Evolutionary conservation across 2,797 vertebrate genomes (phyloP).

Genomic region (Platyrinchus mystaceus): DNA sequence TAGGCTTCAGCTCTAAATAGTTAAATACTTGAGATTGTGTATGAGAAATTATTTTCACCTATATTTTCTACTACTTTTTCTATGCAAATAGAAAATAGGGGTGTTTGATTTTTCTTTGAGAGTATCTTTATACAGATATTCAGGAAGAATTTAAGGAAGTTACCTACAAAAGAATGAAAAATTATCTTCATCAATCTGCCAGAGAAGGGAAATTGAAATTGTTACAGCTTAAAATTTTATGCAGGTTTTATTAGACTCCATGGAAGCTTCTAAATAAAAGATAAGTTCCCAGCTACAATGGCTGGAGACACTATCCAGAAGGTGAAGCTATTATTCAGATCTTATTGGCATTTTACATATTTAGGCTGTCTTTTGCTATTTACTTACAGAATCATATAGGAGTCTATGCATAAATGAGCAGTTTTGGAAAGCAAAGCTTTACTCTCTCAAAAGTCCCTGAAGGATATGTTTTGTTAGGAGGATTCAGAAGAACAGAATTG

Average conservation of each 20-base stretch:
- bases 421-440: not conserved
- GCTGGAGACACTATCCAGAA: not conserved
- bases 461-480: not conserved
- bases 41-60: not conserved
- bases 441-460: not conserved
- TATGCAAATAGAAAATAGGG: not conserved
- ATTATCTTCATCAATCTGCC: slow-evolving; percentile 13
- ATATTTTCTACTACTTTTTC: not conserved
- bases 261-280: slow-evolving; percentile 24
- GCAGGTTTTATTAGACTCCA: slow-evolving; percentile 30
- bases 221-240: slow-evolving; percentile 46
- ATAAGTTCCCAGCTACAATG: not conserved
- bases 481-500: not conserved
- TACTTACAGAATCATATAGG: not conserved
- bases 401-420: not conserved
- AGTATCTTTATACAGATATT: not conserved
- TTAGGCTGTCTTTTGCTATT: not conserved
- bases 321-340: slow-evolving; percentile 9
- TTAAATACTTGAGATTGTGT: not conserved
- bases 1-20: not conserved
- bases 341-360: not conserved
- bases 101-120: not conserved
- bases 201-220: not conserved
- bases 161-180: not conserved
- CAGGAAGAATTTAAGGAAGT: slow-evolving; percentile 4